Evolutionary conservation across 2,113 vertebrate genomes (phyloP).

Genomic region (Oophaga pumilio): DNA sequence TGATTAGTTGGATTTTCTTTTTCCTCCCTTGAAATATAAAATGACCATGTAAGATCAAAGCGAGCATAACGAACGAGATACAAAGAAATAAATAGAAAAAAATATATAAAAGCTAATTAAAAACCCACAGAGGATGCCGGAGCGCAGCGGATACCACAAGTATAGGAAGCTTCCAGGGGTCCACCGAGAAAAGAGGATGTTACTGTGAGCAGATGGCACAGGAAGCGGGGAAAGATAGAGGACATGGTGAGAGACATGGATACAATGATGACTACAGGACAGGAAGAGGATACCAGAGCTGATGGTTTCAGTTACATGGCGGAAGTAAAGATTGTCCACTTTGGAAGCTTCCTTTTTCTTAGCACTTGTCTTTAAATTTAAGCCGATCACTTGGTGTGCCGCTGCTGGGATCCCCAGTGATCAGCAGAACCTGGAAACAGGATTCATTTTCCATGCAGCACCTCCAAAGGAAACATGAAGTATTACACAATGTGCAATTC

Average conservation of each 20-base stretch:
- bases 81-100: not conserved
- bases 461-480: not conserved
- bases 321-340: not conserved
- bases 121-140: not conserved
- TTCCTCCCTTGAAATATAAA: not conserved
- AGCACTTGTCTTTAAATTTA: not conserved
- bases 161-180: not conserved
- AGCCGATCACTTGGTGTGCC: not conserved
- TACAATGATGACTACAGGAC: not conserved
- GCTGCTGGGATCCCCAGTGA: not conserved
- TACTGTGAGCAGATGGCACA: not conserved
- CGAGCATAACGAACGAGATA: not conserved
- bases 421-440: not conserved
- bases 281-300: not conserved
- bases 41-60: not conserved
- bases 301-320: not conserved
- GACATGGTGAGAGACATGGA: not conserved
- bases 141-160: not conserved
- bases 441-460: not conserved
- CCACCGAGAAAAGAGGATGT: conserved; percentile 7
- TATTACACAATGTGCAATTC: not conserved
- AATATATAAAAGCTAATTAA: too few relatives aligned
- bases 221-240: conserved; percentile 20
- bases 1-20: not conserved
- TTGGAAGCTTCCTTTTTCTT: not conserved